Conservation (phyloP, 2,888 invertebrate species). For the Spisula subtruncata region DNA sequence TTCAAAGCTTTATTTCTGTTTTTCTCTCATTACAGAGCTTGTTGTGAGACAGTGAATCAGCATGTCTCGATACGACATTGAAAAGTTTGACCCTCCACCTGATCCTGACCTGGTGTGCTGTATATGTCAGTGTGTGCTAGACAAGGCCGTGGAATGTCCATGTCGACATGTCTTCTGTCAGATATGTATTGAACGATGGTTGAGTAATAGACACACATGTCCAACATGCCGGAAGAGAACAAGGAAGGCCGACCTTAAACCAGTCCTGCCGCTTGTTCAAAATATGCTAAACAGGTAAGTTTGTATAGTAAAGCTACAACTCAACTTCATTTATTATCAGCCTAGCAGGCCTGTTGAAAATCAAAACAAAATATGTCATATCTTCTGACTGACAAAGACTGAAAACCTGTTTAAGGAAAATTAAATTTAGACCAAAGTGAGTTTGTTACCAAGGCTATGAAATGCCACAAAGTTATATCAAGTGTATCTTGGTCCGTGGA, state of each 20-base stretch:
- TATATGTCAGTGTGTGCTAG: slow-evolving; percentile 85
- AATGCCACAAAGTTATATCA: too few species aligned
- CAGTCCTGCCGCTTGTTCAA: slow-evolving; percentile 83
- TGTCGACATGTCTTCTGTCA: slow-evolving; percentile 86
- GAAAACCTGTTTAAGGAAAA: too few species aligned
- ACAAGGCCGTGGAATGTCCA: slow-evolving; percentile 82
- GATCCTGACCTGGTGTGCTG: slow-evolving; percentile 84
- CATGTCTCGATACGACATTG: slow-evolving; percentile 83
- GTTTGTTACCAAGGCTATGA: too few species aligned
- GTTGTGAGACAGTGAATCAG: neutral
- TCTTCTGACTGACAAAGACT: too few species aligned
- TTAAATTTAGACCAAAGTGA: too few species aligned
- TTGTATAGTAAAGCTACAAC: neutral
- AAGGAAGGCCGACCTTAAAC: slow-evolving; percentile 73
- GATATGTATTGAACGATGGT: slow-evolving; percentile 82
- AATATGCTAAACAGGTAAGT: slow-evolving; percentile 82
- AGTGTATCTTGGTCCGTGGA: too few species aligned
- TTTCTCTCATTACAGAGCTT: neutral
- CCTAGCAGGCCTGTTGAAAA: too few species aligned
- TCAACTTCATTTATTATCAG: too few species aligned
- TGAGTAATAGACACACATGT: slow-evolving; percentile 78
- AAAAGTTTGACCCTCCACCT: slow-evolving; percentile 83
- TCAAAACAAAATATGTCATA: too few species aligned
- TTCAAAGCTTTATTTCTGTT: neutral
- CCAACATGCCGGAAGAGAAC: slow-evolving; percentile 82